Percentiles rank a stretch among this genome's conserved stretches.
These are phyloP conservation scores for Tragelaphus strepsiceros DNA, from an alignment of 2,113 vertebrate species.

Conservation along the genomic window DNA sequence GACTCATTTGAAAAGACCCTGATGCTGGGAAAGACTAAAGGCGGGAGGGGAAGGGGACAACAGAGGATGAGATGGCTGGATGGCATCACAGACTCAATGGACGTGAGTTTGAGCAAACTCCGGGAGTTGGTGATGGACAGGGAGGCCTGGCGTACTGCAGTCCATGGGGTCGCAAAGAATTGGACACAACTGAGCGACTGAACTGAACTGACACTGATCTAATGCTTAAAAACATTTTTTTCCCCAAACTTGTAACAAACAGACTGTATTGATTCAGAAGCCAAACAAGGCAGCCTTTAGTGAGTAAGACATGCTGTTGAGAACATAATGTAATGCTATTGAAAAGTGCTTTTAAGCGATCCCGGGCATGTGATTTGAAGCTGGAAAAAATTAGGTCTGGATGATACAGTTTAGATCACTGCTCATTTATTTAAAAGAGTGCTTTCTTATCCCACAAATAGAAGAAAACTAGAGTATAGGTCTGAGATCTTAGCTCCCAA, in stretches of 20 bases:
- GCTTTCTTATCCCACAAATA: background rate
- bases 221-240: background rate
- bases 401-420: background rate
- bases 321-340: background rate
- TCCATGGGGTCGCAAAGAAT: background rate
- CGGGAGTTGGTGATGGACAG: background rate
- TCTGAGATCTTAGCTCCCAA: too few relatives aligned
- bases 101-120: background rate
- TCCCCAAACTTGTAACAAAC: conserved; percentile 59
- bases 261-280: conserved; percentile 71
- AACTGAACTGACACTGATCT: background rate
- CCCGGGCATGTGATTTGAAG: background rate
- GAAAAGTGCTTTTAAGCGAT: background rate
- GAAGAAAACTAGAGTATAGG: background rate
- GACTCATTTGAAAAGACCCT: background rate
- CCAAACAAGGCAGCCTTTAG: conserved; percentile 72
- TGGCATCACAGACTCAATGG: background rate
- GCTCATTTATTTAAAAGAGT: background rate
- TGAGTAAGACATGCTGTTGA: conserved; percentile 46
- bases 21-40: background rate
- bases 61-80: background rate
- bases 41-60: rapidly evolving
- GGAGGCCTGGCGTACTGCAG: background rate
- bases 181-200: rapidly evolving
- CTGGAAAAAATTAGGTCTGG: background rate